A percentile compares a stretch with the other conserved stretches of the same genome.
These are phyloP conservation scores for Myxocyprinus asiaticus DNA, from an alignment of 2,113 vertebrate genomes.

Conservation along the genomic window DNA sequence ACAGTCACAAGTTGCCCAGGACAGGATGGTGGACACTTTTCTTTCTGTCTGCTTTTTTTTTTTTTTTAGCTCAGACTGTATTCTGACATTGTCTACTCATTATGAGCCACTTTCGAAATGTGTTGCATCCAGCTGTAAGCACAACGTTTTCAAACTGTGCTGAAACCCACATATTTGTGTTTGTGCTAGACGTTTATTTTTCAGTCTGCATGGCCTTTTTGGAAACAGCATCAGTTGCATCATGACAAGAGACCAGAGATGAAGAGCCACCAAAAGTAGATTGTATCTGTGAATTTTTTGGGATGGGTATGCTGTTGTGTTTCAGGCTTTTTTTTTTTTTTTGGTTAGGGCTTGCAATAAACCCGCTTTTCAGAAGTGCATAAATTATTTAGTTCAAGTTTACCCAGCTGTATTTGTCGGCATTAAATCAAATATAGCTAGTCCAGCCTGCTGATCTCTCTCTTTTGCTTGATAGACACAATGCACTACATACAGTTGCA, in stretches of 20 bases:
- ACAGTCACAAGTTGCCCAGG: neutral
- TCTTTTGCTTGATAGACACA: slow-evolving; percentile 33
- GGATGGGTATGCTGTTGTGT: neutral
- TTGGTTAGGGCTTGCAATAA: slow-evolving; percentile 44
- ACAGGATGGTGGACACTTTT: neutral
- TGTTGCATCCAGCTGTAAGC: neutral
- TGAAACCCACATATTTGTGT: slow-evolving; percentile 29
- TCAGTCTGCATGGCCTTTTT: neutral
- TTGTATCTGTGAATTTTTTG: neutral
- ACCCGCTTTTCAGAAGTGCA: slow-evolving; percentile 47
- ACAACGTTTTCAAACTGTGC: slow-evolving; percentile 5
- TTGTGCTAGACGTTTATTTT: neutral
- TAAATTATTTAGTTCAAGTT: slow-evolving; percentile 57
- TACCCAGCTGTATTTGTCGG: neutral
- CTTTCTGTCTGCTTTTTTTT: neutral
- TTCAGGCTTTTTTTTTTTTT: slow-evolving; percentile 3
- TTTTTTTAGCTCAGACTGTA: neutral
- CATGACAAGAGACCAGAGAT: slow-evolving; percentile 24
- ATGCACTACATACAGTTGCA: slow-evolving; percentile 16
- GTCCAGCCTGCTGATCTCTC: neutral
- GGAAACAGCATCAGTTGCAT: slow-evolving; percentile 26
- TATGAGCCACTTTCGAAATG: neutral
- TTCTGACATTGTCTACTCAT: slow-evolving; percentile 25
- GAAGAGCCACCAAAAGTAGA: slow-evolving; percentile 6
- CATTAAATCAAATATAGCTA: slow-evolving; percentile 8